Evolutionary conservation across 2,888 invertebrate genomes (phyloP), one percentile per base, ranked within the genome.

Genomic region (Ctena decussata): DNA sequence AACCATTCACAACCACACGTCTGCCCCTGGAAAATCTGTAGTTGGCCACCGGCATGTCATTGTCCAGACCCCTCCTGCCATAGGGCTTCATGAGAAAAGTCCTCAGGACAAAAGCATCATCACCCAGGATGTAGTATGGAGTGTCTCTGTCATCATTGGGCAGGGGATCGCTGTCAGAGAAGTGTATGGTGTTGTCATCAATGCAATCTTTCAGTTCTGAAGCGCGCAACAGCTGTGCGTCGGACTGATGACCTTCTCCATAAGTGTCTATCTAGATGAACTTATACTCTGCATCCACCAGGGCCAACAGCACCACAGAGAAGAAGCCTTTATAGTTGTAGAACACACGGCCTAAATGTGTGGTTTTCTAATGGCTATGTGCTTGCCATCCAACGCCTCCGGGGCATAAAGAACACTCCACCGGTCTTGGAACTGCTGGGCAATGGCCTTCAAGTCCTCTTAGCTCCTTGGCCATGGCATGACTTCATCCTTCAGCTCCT

Each of bases 31-130:
- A 79, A 72, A 79, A 53, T 73, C 72, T 71, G 79, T 72, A 79
- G 39, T 57, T 79, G 72, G 72, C 53, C 53, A 79, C 72, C 73
- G 49, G 35, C 79, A 72, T 71, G 53, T 71, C 79, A 73, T 79
- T 73, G 72, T 35, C 60, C 71, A 79, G 71, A 49, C 37, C 53
- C 53, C 79, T 71, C 73, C 72, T 71, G 72, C 53, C 49, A 57
- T 49, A 73, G 71, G 79, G 79, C 53, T 79, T 73, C 79, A 73
- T 79, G 72, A 79, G 79, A 73, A 53, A 44, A 53, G 79, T 79
- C 72, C 79, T 71, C 72, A 77, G 79, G 53, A 53, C 8, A 79
- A 71, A 79, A 21, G 65, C 65, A 27, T 65, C 27, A 74, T 57
- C 80, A 18, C 80, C 80, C 53, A 80, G 73, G 60, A 80, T 57